Conservation (phyloP, 2,888 invertebrate genomes). For the Tiliacea aurago region DNA sequence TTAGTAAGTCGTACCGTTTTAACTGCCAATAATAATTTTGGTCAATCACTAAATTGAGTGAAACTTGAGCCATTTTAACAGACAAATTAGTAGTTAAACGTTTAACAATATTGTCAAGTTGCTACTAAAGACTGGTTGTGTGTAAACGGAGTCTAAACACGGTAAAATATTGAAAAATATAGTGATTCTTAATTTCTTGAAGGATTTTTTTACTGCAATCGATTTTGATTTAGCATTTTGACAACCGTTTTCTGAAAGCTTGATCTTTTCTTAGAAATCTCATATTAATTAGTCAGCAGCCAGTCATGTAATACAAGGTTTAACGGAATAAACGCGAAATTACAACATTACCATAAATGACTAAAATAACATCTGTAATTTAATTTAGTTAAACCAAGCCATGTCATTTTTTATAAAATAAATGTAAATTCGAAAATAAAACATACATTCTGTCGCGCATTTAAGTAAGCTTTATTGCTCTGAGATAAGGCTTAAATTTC, state of each 20-base stretch:
- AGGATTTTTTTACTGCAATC: background rate
- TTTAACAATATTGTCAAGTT: background rate
- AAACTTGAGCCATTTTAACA: background rate
- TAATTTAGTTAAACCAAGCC: too few relatives aligned
- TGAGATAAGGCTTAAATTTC: too few relatives aligned
- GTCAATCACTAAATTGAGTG: background rate
- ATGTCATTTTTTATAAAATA: too few relatives aligned
- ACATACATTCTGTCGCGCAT: too few relatives aligned
- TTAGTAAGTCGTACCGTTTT: background rate
- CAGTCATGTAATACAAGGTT: too few relatives aligned
- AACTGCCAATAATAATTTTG: background rate
- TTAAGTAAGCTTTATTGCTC: too few relatives aligned
- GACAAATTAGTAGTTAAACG: background rate
- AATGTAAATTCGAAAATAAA: too few relatives aligned
- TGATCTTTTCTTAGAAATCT: too few relatives aligned
- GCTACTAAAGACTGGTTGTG: slow-evolving; percentile 19
- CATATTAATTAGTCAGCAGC: too few relatives aligned
- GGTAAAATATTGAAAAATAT: slow-evolving; percentile 25
- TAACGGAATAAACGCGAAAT: too few relatives aligned
- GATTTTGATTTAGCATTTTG: background rate
- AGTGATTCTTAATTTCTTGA: slow-evolving; percentile 9
- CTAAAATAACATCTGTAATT: too few relatives aligned
- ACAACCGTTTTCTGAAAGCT: background rate
- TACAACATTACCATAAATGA: too few relatives aligned
- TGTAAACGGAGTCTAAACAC: slow-evolving; percentile 21